Evolutionary conservation across 2,888 invertebrate species (phyloP).

Genomic region (Conus canariensis): DNA sequence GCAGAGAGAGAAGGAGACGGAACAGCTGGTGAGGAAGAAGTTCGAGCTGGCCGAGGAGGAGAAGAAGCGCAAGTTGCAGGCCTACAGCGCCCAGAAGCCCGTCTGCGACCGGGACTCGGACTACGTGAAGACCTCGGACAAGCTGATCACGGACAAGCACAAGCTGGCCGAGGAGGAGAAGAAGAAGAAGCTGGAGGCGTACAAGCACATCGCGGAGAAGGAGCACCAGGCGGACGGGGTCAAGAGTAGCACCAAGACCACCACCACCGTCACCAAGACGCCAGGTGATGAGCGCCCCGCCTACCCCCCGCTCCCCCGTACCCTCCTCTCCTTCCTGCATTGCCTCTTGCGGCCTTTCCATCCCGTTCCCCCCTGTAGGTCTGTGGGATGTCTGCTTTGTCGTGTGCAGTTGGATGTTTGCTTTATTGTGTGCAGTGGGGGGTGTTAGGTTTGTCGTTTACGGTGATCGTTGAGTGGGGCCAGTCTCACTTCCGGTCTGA

Average conservation of each 20-base stretch:
- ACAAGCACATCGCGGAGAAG: slow-evolving; percentile 43
- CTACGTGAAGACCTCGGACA: slow-evolving; percentile 44
- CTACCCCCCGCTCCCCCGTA: neutral
- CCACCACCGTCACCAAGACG: slow-evolving; percentile 43
- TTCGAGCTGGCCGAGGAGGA: slow-evolving; percentile 75
- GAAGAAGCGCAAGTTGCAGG: slow-evolving; percentile 60
- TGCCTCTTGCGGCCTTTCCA: neutral
- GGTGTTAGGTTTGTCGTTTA: too few species aligned
- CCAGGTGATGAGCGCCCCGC: slow-evolving; percentile 36
- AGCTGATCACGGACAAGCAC: slow-evolving; percentile 47
- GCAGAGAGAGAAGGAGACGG: slow-evolving; percentile 70
- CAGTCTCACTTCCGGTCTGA: neutral
- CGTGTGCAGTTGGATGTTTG: too few species aligned
- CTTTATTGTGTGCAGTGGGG: neutral
- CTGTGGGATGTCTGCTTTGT: too few species aligned
- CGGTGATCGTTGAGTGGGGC: neutral
- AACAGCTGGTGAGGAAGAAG: slow-evolving; percentile 75
- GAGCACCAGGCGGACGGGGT: slow-evolving; percentile 44
- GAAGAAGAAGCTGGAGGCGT: slow-evolving; percentile 69
- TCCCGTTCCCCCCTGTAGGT: neutral
- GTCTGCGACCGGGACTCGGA: slow-evolving; percentile 51
- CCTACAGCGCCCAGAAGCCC: slow-evolving; percentile 48
- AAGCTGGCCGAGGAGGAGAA: slow-evolving; percentile 74
- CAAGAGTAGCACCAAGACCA: slow-evolving; percentile 37
- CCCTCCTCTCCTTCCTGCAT: neutral